Evolutionary conservation across 92 coral and sea anemone genomes (phyloP).

Genomic region (Porites evermanni): DNA sequence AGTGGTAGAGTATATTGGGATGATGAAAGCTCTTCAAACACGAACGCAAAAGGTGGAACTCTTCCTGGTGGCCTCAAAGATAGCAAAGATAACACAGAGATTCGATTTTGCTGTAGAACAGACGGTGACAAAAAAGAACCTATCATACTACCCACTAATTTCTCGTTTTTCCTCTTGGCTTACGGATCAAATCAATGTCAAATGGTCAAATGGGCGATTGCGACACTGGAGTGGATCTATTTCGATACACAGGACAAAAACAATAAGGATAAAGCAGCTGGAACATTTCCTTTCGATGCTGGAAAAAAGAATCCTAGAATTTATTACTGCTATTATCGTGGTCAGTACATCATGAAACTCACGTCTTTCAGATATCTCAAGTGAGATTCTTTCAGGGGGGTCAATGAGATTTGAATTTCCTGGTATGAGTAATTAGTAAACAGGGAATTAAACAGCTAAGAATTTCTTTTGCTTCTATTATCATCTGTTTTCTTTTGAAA

Average conservation of each 20-base stretch:
- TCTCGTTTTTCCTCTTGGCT: slow-evolving; percentile 62
- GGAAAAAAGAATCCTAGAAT: slow-evolving; percentile 8
- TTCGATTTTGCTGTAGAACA: slow-evolving; percentile 3
- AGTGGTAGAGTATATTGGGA: background rate
- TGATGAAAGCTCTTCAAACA: background rate
- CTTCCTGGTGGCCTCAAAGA: background rate
- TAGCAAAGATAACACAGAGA: background rate
- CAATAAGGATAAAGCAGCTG: background rate
- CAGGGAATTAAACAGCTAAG: too few relatives aligned
- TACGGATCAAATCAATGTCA: slow-evolving; percentile 63
- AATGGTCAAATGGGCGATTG: slow-evolving; percentile 68
- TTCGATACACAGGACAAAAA: background rate
- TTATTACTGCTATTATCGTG: slow-evolving; percentile 57
- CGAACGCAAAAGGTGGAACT: background rate
- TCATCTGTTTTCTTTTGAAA: too few relatives aligned
- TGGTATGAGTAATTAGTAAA: too few relatives aligned
- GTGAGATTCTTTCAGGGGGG: too few relatives aligned
- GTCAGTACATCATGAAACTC: slow-evolving; percentile 16
- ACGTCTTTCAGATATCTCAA: too few relatives aligned
- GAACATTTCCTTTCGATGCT: slow-evolving; percentile 19
- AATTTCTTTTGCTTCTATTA: too few relatives aligned
- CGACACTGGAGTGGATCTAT: slow-evolving; percentile 57
- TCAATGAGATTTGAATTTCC: too few relatives aligned
- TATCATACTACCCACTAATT: slow-evolving; percentile 43
- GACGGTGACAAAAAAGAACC: slow-evolving; percentile 32